Conservation (phyloP, 2,113 vertebrate genomes). For the Chaetura pelagica region DNA sequence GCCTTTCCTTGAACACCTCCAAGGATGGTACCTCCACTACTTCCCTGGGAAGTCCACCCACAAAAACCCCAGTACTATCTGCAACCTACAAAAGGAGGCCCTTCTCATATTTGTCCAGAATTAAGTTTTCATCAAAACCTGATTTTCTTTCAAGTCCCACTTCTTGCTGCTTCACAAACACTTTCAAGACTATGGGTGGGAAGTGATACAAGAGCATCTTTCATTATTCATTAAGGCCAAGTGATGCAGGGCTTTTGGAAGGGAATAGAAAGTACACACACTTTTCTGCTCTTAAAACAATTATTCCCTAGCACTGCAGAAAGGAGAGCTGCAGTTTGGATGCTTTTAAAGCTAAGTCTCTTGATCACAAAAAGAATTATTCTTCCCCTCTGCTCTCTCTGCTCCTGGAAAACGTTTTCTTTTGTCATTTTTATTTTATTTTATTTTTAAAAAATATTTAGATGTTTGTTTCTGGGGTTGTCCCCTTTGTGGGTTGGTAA, state of each 20-base stretch:
- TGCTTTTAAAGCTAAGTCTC: constrained; percentile 31
- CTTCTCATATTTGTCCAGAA: neutral
- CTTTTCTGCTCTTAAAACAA: constrained; percentile 51
- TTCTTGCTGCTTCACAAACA: constrained; percentile 19
- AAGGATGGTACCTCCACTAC: no score
- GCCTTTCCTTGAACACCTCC: no score
- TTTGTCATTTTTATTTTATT: neutral
- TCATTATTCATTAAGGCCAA: constrained; percentile 65
- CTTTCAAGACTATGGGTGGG: constrained; percentile 14
- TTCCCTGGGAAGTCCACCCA: neutral
- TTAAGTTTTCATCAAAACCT: neutral
- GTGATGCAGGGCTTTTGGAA: neutral
- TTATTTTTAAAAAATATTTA: no score
- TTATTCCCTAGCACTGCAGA: constrained; percentile 40
- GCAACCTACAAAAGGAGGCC: neutral
- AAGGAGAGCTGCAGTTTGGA: constrained; percentile 27
- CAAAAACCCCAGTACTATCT: neutral
- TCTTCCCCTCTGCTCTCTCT: neutral
- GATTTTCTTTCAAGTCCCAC: constrained; percentile 7
- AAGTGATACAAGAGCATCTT: constrained; percentile 47
- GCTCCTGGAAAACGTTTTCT: neutral
- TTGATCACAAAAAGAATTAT: constrained; percentile 17
- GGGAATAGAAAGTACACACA: neutral
- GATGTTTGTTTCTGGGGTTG: neutral
- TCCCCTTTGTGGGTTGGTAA: neutral